Evolutionary conservation across 2,888 invertebrate species (phyloP).

Genomic region (Drosophila flavopinicola): DNA sequence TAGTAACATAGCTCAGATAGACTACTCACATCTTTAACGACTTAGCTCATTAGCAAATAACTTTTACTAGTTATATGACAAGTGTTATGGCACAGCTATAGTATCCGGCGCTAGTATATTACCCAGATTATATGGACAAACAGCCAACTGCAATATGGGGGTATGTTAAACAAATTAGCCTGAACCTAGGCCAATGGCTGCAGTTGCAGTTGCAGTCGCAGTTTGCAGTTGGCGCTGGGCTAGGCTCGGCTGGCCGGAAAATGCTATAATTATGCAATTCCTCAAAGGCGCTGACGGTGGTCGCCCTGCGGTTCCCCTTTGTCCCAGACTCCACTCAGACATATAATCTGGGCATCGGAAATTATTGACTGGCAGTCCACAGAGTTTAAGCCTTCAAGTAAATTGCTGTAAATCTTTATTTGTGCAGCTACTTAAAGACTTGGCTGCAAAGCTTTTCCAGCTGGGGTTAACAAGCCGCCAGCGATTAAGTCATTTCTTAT

Average conservation of each 20-base stretch:
- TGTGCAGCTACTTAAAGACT: conserved; percentile 78
- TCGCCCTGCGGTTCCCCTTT: conserved; percentile 38
- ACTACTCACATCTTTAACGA: neutral
- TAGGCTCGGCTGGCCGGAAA: conserved; percentile 54
- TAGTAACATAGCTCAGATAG: neutral
- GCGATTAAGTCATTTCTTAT: conserved; percentile 82
- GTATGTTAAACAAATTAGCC: conserved; percentile 67
- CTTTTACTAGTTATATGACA: neutral
- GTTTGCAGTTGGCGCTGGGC: conserved; percentile 2
- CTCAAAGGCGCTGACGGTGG: conserved; percentile 82
- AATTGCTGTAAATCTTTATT: conserved; percentile 80
- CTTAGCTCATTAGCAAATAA: conserved; percentile 14
- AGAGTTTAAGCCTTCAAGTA: conserved; percentile 62
- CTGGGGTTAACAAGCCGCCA: conserved; percentile 77
- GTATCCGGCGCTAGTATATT: conserved; percentile 35
- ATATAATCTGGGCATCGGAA: conserved; percentile 71
- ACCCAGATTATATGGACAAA: conserved; percentile 55
- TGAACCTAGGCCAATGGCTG: conserved; percentile 46
- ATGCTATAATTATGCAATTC: conserved; percentile 83
- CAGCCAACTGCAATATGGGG: conserved; percentile 44
- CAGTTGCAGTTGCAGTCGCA: neutral
- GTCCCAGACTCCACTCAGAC: conserved; percentile 13
- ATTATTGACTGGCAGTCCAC: conserved; percentile 72
- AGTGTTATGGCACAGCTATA: conserved; percentile 6
- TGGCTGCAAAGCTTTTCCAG: conserved; percentile 36